Evolutionary conservation across 2,888 invertebrate species (phyloP).

Genomic region (Matsumyia berberina): DNA sequence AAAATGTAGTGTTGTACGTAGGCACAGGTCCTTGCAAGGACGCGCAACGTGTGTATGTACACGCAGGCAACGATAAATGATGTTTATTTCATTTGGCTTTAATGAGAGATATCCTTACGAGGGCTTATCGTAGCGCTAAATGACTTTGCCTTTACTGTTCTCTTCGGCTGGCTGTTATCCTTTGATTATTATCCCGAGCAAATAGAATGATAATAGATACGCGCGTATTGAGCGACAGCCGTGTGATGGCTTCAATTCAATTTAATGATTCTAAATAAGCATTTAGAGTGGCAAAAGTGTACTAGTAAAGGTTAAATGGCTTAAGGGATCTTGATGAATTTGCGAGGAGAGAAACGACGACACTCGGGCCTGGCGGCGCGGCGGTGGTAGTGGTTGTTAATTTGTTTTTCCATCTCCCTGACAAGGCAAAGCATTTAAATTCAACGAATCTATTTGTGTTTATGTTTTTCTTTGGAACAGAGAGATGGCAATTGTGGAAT

Average conservation of each 20-base stretch:
- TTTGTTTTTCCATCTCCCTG: conserved; percentile 17
- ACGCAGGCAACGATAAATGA: conserved; percentile 39
- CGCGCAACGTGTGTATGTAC: background rate
- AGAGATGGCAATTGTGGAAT: conserved; percentile 1
- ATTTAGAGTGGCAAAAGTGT: conserved; percentile 57
- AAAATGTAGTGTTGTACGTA: background rate
- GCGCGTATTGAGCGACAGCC: conserved; percentile 30
- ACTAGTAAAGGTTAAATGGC: conserved; percentile 70
- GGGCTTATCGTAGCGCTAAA: conserved; percentile 69
- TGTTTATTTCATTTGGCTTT: conserved; percentile 71
- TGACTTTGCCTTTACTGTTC: conserved; percentile 61
- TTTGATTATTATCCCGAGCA: conserved; percentile 51
- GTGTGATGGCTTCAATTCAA: conserved; percentile 66
- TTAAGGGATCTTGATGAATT: conserved; percentile 70
- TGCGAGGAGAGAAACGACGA: conserved; percentile 11
- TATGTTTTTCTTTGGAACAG: conserved; percentile 5
- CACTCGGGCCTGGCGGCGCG: too few species aligned
- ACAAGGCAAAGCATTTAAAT: conserved; percentile 1
- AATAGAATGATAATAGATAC: conserved; percentile 56
- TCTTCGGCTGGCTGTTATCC: conserved; percentile 17
- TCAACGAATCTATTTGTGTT: background rate
- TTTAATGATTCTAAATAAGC: conserved; percentile 71
- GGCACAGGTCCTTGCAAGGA: conserved; percentile 1
- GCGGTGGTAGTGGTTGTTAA: conserved; percentile 36
- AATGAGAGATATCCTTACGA: conserved; percentile 52